A percentile compares a stretch with the other conserved stretches of the same genome.
Conservation (phyloP, 2,113 vertebrate species). For the Prunella fulvescens region DNA sequence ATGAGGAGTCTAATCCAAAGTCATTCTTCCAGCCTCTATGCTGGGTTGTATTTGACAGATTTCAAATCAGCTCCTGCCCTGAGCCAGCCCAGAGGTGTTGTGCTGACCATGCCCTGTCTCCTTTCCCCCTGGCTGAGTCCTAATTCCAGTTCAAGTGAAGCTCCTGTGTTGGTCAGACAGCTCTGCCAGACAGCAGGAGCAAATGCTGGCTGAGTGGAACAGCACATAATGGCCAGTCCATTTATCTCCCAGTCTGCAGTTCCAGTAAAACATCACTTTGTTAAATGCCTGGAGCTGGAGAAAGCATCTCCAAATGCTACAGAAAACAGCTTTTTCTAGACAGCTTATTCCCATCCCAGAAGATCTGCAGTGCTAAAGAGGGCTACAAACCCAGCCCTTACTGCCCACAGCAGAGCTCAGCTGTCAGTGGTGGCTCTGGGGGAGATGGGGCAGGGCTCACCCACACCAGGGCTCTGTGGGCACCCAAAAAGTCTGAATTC, state of each 20-base stretch:
- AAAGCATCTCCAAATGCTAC: neutral
- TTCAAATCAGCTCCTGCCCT: neutral
- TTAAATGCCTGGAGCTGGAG: conserved; percentile 14
- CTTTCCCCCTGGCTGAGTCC: neutral
- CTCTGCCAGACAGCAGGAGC: conserved; percentile 23
- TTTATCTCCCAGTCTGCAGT: conserved; percentile 46
- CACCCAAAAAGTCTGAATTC: neutral
- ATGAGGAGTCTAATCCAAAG: neutral
- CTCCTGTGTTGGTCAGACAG: neutral
- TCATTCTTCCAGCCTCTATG: neutral
- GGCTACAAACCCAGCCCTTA: neutral
- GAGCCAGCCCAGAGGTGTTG: neutral
- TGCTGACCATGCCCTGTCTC: neutral
- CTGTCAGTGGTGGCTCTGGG: neutral
- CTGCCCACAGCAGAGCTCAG: neutral
- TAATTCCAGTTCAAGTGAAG: neutral
- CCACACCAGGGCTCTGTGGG: neutral
- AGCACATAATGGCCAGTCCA: conserved; percentile 26
- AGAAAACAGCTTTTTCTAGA: neutral
- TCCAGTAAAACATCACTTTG: conserved; percentile 46
- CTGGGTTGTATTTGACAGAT: neutral
- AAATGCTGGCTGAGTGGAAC: conserved; percentile 13
- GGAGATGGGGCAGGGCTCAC: neutral
- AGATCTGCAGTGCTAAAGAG: neutral
- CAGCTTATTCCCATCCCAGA: neutral